Conservation (phyloP, 2,797 vertebrate species). For the Columba guinea region DNA sequence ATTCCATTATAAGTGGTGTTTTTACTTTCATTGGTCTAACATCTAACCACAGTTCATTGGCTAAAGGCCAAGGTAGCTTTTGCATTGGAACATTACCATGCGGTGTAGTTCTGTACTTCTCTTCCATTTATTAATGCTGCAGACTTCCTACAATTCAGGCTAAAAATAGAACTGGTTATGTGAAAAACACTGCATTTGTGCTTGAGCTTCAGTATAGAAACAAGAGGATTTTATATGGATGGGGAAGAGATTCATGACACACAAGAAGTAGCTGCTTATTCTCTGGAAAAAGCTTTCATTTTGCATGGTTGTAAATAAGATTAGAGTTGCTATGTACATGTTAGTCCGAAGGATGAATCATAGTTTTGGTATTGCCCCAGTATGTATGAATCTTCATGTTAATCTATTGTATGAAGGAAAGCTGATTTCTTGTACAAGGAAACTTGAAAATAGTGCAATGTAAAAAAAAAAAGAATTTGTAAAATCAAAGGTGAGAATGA, state of each 20-base stretch:
- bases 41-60: constrained; percentile 79
- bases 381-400: constrained; percentile 2
- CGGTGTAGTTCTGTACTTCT: constrained; percentile 68
- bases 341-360: constrained; percentile 36
- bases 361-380: background rate
- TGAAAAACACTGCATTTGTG: constrained; percentile 86
- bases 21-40: constrained; percentile 64
- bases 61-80: constrained; percentile 78
- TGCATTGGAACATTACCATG: constrained; percentile 67
- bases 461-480: background rate
- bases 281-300: constrained; percentile 57
- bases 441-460: background rate
- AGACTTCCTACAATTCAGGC: constrained; percentile 89
- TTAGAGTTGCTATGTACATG: constrained; percentile 26
- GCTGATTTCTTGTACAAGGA: background rate
- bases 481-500: background rate
- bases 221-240: constrained; percentile 41
- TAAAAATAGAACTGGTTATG: constrained; percentile 91
- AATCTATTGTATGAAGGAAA: background rate
- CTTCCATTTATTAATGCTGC: constrained; percentile 83
- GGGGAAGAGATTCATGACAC: constrained; percentile 31
- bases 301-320: constrained; percentile 60
- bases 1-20: constrained; percentile 64
- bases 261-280: constrained; percentile 31
- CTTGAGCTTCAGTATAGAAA: constrained; percentile 75